Conservation (phyloP, 2,113 vertebrate genomes). For the Pluvianellus socialis region DNA sequence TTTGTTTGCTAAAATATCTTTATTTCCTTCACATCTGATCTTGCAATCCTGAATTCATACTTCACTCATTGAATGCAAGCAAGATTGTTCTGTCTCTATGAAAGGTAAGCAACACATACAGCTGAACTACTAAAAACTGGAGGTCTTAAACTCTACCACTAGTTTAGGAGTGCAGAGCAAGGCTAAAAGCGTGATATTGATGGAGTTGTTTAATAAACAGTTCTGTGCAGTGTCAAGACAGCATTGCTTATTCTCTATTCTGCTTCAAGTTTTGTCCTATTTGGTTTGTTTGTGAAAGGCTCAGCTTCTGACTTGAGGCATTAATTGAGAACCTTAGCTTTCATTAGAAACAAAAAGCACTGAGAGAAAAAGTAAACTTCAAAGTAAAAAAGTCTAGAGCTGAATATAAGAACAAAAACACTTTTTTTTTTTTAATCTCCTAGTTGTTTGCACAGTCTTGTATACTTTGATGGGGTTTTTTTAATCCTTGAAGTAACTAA, state of each 20-base stretch:
- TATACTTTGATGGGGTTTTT: not conserved
- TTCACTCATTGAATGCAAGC: not conserved
- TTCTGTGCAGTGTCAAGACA: not conserved
- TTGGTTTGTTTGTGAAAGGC: not conserved
- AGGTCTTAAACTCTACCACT: not conserved
- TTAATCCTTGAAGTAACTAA: not conserved
- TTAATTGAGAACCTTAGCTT: not conserved
- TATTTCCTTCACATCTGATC: not conserved
- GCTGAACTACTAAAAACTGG: not conserved
- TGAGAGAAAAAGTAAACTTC: not conserved
- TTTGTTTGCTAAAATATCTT: not conserved
- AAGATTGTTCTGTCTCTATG: not conserved
- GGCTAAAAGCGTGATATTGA: not conserved
- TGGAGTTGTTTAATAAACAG: not conserved
- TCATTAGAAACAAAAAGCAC: not conserved
- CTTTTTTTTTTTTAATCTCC: not conserved
- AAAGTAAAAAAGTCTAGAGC: not conserved
- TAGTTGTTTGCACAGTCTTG: not conserved
- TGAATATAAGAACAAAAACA: not conserved
- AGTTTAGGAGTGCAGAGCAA: not conserved
- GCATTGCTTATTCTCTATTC: not conserved
- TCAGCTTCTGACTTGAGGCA: not conserved
- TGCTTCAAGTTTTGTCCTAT: not conserved
- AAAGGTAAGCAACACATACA: not conserved
- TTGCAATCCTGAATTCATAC: not conserved